Conservation (phyloP, 2,797 vertebrate species). For the Buceros bicornis region DNA sequence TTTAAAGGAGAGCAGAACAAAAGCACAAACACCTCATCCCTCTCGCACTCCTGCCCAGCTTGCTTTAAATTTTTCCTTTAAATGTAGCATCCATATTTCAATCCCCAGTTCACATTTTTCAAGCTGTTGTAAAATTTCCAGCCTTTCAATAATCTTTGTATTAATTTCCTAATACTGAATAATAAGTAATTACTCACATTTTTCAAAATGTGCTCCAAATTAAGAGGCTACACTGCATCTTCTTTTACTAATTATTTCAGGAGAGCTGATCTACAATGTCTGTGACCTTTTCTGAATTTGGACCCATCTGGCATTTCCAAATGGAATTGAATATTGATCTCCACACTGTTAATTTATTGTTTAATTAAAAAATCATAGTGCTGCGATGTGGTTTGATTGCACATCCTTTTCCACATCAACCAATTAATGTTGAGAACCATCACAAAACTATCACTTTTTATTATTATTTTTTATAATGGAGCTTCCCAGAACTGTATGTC, state of each 20-base stretch:
- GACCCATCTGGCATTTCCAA: constrained; percentile 67
- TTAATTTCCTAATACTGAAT: constrained; percentile 50
- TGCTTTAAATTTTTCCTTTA: not conserved
- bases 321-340: constrained; percentile 77
- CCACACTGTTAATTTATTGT: constrained; percentile 73
- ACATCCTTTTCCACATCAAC: constrained; percentile 58
- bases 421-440: constrained; percentile 45
- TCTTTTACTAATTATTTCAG: constrained; percentile 58
- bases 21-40: not conserved
- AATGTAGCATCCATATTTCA: not conserved
- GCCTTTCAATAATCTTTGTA: constrained; percentile 50
- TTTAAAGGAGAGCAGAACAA: not conserved
- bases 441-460: constrained; percentile 49
- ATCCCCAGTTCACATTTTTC: not conserved
- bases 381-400: constrained; percentile 67
- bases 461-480: constrained; percentile 39
- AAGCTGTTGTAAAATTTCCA: constrained; percentile 15
- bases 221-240: constrained; percentile 6
- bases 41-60: not conserved
- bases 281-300: constrained; percentile 61
- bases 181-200: constrained; percentile 60
- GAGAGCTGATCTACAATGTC: constrained; percentile 45
- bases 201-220: constrained; percentile 61
- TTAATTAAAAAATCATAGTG: constrained; percentile 75
- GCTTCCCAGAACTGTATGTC: constrained; percentile 47